A percentile compares a stretch with the other conserved stretches of the same genome.
Evolutionary conservation across 2,797 vertebrate genomes (phyloP).

Genomic region (Anabacerthia variegaticeps): DNA sequence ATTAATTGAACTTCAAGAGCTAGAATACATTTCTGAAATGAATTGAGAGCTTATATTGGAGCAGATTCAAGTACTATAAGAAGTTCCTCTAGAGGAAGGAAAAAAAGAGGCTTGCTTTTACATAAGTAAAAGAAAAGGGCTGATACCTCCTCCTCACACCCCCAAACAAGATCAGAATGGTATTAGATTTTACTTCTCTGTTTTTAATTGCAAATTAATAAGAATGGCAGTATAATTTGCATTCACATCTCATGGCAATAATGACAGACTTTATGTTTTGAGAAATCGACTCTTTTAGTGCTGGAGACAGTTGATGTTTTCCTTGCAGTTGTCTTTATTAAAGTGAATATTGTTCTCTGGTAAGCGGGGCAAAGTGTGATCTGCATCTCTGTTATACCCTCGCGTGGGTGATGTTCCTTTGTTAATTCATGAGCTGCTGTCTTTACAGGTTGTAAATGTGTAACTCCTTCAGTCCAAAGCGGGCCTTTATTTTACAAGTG

Average conservation of each 20-base stretch:
- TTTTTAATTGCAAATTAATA: conserved; percentile 60
- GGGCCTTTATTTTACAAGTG: not conserved
- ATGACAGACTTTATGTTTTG: not conserved
- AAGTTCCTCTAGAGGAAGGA: not conserved
- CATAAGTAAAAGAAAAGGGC: conserved; percentile 29
- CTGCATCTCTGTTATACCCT: not conserved
- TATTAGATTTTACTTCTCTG: conserved; percentile 32
- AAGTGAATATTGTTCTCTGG: not conserved
- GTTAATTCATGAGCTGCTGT: not conserved
- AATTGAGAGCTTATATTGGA: conserved; percentile 29
- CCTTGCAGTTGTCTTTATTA: not conserved
- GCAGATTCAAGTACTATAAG: conserved; percentile 45
- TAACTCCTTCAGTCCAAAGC: not conserved
- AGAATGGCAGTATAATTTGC: conserved; percentile 18
- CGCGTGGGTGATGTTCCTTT: not conserved
- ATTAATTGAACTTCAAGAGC: conserved; percentile 34
- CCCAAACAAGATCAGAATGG: conserved; percentile 47
- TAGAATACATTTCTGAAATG: conserved; percentile 28
- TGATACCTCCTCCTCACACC: conserved; percentile 56
- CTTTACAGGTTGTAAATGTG: not conserved
- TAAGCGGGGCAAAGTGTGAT: not conserved
- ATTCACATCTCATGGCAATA: not conserved
- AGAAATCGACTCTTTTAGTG: not conserved
- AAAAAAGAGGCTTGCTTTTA: conserved; percentile 26
- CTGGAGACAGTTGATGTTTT: not conserved